phyloP scores from a whole-genome alignment of 2,797 vertebrate genomes.

The Ctenochaetus hawaiiensis region DNA sequence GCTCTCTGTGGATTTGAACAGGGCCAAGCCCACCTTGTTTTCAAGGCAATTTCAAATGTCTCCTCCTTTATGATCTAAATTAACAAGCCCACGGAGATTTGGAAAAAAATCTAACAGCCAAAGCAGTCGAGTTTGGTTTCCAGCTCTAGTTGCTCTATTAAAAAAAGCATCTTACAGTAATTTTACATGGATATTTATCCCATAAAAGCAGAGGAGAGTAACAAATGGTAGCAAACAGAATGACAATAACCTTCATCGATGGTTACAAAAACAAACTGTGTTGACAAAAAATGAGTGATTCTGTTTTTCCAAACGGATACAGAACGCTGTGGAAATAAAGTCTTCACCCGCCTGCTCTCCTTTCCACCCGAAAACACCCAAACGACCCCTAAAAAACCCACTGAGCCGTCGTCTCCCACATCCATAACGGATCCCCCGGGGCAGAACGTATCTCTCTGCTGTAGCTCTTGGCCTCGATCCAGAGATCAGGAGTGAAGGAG shows the following conservation, averaged over 20 bases:
- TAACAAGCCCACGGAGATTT: slow-evolving; percentile 30
- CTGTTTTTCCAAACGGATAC: slow-evolving; percentile 13
- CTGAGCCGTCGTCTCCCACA: slow-evolving; percentile 50
- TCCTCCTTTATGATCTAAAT: slow-evolving; percentile 1
- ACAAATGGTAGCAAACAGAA: neutral
- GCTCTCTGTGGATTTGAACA: neutral
- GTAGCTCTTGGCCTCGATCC: slow-evolving; percentile 67
- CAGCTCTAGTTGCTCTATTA: neutral
- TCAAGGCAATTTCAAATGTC: slow-evolving; percentile 12
- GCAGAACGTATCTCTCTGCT: slow-evolving; percentile 42
- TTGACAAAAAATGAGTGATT: neutral
- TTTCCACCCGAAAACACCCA: slow-evolving; percentile 34
- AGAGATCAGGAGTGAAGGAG: slow-evolving; percentile 43
- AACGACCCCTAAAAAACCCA: slow-evolving; percentile 42
- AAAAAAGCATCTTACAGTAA: neutral
- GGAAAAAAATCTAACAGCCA: neutral
- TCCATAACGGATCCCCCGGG: slow-evolving; percentile 53
- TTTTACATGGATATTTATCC: neutral
- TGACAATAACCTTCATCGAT: neutral
- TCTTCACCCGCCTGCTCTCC: slow-evolving; percentile 29
- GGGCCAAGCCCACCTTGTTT: slow-evolving; percentile 15
- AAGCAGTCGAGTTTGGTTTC: slow-evolving; percentile 17
- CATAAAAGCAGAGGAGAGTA: neutral
- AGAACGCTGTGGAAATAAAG: slow-evolving; percentile 32
- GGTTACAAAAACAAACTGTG: neutral